phyloP scores from a whole-genome alignment of 2,113 vertebrate genomes.

The Odontophorus gujanensis region DNA sequence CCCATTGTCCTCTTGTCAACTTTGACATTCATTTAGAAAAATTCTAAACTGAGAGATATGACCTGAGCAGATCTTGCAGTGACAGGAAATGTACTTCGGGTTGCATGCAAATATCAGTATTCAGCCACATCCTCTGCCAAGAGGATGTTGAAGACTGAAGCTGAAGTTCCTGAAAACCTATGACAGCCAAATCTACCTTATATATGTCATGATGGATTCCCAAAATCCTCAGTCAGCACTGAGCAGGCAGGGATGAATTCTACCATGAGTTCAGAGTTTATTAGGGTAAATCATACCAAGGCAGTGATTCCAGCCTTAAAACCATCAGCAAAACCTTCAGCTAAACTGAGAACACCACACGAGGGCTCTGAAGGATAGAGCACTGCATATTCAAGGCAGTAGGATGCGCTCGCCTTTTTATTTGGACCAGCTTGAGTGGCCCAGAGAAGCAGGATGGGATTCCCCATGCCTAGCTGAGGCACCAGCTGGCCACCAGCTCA shows the following conservation, averaged over 20 bases:
- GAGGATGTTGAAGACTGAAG: background rate
- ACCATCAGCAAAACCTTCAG: fast-evolving
- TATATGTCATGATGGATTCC: fast-evolving
- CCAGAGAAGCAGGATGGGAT: background rate
- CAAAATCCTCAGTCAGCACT: background rate
- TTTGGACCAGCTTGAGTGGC: background rate
- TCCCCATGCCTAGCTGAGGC: background rate
- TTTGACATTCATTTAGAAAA: background rate
- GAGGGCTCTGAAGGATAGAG: background rate
- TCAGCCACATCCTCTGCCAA: background rate
- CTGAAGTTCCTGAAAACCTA: background rate
- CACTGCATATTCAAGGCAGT: background rate
- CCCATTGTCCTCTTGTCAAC: background rate
- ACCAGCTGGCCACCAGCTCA: background rate
- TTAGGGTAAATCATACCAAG: fast-evolving
- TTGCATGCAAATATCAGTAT: background rate
- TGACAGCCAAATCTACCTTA: fast-evolving
- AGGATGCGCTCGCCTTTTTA: too few relatives aligned
- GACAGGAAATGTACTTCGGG: background rate
- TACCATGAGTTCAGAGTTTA: fast-evolving
- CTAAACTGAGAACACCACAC: fast-evolving
- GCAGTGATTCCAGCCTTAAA: background rate
- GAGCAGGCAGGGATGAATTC: background rate
- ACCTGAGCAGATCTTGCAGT: background rate
- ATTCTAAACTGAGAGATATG: fast-evolving